A percentile compares a stretch with the other conserved stretches of the same genome.
Conservation (phyloP, 2,113 vertebrate species). For the Psittacula cyanocephala region DNA sequence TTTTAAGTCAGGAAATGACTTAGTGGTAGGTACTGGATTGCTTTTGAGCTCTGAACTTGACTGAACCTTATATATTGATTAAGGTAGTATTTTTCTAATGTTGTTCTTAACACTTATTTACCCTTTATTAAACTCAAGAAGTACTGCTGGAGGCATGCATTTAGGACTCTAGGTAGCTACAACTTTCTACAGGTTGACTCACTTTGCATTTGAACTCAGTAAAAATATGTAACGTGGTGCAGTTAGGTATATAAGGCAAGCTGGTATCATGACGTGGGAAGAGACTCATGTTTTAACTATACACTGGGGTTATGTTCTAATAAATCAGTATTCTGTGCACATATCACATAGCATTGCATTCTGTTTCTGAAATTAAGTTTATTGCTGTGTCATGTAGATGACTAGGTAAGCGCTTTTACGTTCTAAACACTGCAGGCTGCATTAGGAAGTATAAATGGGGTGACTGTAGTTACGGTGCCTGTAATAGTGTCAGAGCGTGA, state of each 20-base stretch:
- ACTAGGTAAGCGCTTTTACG: neutral
- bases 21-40: neutral
- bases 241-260: neutral
- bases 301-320: neutral
- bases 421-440: neutral
- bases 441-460: neutral
- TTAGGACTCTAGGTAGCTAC: neutral
- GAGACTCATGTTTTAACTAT: neutral
- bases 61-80: neutral
- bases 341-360: neutral
- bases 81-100: neutral
- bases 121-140: neutral
- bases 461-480: neutral
- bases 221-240: rapidly evolving
- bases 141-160: neutral
- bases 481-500: neutral
- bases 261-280: neutral
- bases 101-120: neutral
- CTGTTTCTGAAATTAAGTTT: neutral
- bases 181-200: neutral
- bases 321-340: neutral
- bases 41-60: neutral
- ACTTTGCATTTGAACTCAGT: neutral
- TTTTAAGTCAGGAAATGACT: neutral
- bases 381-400: neutral